Evolutionary conservation across 1,140 invertebrate genomes (phyloP), one percentile per base, ranked within the genome.

Genomic region (Cephus cinctus): DNA sequence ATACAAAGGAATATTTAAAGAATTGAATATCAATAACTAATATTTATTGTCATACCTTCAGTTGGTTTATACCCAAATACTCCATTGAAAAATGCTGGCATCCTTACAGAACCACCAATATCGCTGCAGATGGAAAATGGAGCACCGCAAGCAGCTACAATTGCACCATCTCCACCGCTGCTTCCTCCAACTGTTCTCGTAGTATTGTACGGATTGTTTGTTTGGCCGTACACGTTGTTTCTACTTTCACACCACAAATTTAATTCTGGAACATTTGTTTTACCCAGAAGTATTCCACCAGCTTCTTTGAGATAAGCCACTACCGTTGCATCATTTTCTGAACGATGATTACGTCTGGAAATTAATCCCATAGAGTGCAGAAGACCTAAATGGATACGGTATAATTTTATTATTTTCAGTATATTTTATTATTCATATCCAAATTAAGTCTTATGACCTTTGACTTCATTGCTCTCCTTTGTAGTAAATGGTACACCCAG

Each of bases 81-180:
- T 27, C 96, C 96, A 78, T 93, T 96, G 72, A 91, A 97, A 61
- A 94, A 95, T 1, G 92, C 84, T 2, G 96, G 96, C 79, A 98
- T 94, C 35, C 97, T 82, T 34, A 93, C 89, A 5, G 93, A 96
- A 0, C 96, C 97, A 14, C 94, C 96, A 59, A 98, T 95, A 73
- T 99, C 96, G 48, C 70, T 73, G 56, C 91, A 92, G 27, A 98
- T 76, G 2, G 95, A 92, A 56, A 98, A 83, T 8, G 93, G 86
- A 19, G 86, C 84, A 21, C 89, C 92, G 54, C 90, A 83, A 6
- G 89, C 80, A 12, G 91, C 74, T 2, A 88, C 71, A 6, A 89
- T 76, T 11, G 85, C 81, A 0, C 71, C 92, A 69, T 92, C 90
- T 1, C 90, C 90, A 2, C 90, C 90, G 27, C 88, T 90, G 45